Evolutionary conservation across 92 coral and sea anemone genomes (phyloP), one percentile per base, ranked within the genome.

Genomic region (Blastomussa wellsi): DNA sequence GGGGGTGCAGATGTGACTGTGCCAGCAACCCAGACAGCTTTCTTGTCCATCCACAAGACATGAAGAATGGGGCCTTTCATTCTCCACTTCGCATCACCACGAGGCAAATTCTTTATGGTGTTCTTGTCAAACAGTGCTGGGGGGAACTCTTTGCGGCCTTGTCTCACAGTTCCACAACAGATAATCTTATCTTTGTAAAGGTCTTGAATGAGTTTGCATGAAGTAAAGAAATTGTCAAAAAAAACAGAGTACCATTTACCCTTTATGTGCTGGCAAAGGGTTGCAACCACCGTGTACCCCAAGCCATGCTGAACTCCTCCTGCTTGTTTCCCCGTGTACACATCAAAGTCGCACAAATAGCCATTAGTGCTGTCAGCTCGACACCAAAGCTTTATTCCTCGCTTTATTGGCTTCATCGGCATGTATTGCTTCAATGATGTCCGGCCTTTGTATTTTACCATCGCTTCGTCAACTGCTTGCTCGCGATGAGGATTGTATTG

Each of bases 151-250:
- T 70, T 82, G 14, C 82, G 37, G 22, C 85, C 82, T 2, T 68
- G 74, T 60, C 76, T 28, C 12, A 78, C 69, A 33, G 93, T 90
- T 59, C 90, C 90, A 82, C 90, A 86, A 22, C 31, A 29, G n/a
- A n/a, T n/a, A 1, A 66, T 83, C 26, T 88, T 83, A 2, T 83
- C 55, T 28, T 35, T 16, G 59, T 82, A 83, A 32, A 88, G 67
- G 17, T 66, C 72, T 42, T 78, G 77, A 0, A 76, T 10, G 12
- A 88, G 88, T 22, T 52, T 26, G 6, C 39, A 17, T 0, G 51
- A 52, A 53, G 90, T 81, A 33, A 87, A 81, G n/a, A 87, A 87
- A 80, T 87, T 81, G 86, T 87, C 90, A 82, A 70, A 82, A 65
- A 55, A 55, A 2, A 86, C 84, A n/a, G n/a, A 31, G 53, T 79